These are phyloP conservation scores for Leuctra nigra DNA, from an alignment of 2,888 invertebrate genomes.

Conservation along the genomic window DNA sequence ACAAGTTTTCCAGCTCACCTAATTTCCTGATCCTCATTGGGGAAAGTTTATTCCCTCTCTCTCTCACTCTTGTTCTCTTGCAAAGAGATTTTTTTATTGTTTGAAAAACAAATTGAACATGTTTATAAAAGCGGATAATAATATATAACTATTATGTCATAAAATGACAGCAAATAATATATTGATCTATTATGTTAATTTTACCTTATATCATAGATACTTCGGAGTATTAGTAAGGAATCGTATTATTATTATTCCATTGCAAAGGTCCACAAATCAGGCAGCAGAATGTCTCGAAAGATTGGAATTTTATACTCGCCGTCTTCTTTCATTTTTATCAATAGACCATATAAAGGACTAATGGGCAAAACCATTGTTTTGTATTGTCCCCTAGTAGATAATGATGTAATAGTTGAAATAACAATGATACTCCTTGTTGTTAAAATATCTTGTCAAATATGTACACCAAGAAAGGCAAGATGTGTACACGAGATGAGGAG, in stretches of 20 bases:
- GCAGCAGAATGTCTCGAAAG: slow-evolving; percentile 21
- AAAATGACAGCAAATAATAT: slow-evolving; percentile 41
- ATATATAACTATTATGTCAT: slow-evolving; percentile 37
- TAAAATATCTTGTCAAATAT: slow-evolving; percentile 22
- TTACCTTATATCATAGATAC: slow-evolving; percentile 23
- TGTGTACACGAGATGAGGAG: slow-evolving; percentile 15
- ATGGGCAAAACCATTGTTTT: slow-evolving; percentile 29
- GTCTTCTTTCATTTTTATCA: slow-evolving; percentile 30
- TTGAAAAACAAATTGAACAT: slow-evolving; percentile 27
- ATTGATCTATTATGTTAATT: slow-evolving; percentile 29
- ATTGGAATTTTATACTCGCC: slow-evolving; percentile 30
- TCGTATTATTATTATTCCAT: slow-evolving; percentile 7
- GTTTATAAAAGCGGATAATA: slow-evolving; percentile 21
- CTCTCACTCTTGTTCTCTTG: slow-evolving; percentile 20
- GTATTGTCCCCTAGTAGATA: slow-evolving; percentile 28
- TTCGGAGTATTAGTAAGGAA: no score
- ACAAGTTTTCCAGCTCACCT: slow-evolving; percentile 27
- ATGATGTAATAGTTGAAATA: slow-evolving; percentile 24
- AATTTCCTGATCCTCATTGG: slow-evolving; percentile 21
- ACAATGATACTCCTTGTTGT: slow-evolving; percentile 25
- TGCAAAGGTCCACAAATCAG: slow-evolving; percentile 18
- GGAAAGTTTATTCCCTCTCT: slow-evolving; percentile 22
- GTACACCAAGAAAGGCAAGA: slow-evolving; percentile 23
- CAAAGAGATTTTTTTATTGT: slow-evolving; percentile 26
- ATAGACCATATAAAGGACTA: slow-evolving; percentile 27